These are phyloP conservation scores for Lycaon pictus DNA, from an alignment of 2,113 vertebrate species.

Conservation along the genomic window DNA sequence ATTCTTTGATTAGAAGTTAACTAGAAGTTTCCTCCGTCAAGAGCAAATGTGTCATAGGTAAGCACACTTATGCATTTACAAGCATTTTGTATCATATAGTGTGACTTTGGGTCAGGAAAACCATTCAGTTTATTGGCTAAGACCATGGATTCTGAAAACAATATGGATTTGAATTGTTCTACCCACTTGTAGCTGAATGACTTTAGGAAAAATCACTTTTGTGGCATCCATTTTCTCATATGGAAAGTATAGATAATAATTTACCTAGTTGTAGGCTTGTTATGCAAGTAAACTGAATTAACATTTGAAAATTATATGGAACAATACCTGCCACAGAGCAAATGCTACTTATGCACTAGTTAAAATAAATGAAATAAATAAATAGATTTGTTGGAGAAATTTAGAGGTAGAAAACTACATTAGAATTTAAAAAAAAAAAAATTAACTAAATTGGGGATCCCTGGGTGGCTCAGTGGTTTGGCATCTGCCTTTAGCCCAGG, in stretches of 20 bases:
- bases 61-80: not conserved
- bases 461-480: too few relatives aligned
- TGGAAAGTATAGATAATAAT: not conserved
- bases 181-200: not conserved
- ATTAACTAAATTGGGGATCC: too few relatives aligned
- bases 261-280: not conserved
- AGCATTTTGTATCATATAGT: not conserved
- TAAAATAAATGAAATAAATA: constrained; percentile 23
- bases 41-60: not conserved
- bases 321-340: not conserved
- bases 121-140: not conserved
- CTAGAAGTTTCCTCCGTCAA: not conserved
- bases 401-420: not conserved
- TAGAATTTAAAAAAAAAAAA: not conserved
- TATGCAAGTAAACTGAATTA: not conserved
- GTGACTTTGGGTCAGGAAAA: not conserved
- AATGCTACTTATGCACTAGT: not conserved
- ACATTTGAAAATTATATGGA: not conserved
- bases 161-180: not conserved
- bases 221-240: not conserved
- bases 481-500: too few relatives aligned
- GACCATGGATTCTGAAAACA: not conserved
- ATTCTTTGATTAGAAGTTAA: not conserved
- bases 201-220: not conserved
- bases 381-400: not conserved